These are phyloP conservation scores for Anastrepha ludens DNA, from an alignment of 1,140 invertebrate genomes.

Conservation along the genomic window DNA sequence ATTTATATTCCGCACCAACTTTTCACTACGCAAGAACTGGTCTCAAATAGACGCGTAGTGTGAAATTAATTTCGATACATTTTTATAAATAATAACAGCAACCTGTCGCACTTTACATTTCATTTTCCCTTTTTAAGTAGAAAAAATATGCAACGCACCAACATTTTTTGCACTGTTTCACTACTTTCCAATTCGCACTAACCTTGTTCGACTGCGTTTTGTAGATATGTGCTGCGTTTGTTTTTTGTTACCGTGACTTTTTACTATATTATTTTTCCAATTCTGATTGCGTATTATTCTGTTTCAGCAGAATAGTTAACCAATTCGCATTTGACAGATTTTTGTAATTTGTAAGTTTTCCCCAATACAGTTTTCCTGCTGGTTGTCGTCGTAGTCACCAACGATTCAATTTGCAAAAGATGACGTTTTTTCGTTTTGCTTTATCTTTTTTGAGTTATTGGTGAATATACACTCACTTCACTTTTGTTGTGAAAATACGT, in stretches of 20 bases:
- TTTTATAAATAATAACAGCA: no score
- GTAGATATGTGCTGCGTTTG: background rate
- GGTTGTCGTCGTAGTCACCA: background rate
- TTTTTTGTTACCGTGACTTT: background rate
- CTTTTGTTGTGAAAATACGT: background rate
- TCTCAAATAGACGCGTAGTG: no score
- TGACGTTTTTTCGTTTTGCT: conserved; percentile 29
- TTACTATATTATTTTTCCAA: no score
- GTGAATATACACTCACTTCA: background rate
- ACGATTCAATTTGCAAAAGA: conserved; percentile 5
- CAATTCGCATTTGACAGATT: background rate
- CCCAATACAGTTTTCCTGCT: background rate
- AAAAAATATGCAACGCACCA: no score
- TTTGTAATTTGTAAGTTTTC: background rate
- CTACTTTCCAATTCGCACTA: conserved; percentile 43
- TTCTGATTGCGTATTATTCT: background rate
- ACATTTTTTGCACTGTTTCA: background rate
- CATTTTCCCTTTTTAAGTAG: no score
- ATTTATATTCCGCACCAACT: no score
- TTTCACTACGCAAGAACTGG: no score
- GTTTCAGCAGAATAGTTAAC: background rate
- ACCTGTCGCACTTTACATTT: no score
- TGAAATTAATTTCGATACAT: no score
- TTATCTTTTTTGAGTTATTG: background rate
- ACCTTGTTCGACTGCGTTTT: conserved; percentile 34